These are phyloP conservation scores for Leptobrachium ailaonicum DNA, from an alignment of 2,113 vertebrate species.

Conservation along the genomic window DNA sequence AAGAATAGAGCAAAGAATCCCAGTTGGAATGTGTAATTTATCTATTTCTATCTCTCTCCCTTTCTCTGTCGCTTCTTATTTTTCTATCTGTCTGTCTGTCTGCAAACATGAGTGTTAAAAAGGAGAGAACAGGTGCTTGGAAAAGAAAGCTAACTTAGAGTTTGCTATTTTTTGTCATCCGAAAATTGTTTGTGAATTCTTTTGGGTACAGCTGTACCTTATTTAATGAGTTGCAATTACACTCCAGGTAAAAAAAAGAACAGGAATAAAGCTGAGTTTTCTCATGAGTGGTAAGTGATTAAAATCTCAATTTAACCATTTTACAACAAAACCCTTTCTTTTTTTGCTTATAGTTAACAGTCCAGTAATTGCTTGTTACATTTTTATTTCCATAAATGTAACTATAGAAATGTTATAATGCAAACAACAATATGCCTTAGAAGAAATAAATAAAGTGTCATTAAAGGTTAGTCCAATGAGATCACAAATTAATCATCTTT, in stretches of 20 bases:
- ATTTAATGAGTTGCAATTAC: slow-evolving; percentile 21
- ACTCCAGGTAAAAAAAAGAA: neutral
- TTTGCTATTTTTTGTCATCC: slow-evolving; percentile 19
- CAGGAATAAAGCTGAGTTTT: neutral
- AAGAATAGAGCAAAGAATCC: too few relatives aligned
- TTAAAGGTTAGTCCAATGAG: too few relatives aligned
- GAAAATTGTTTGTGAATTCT: slow-evolving; percentile 32
- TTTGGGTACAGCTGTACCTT: slow-evolving; percentile 15
- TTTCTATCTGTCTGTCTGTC: neutral
- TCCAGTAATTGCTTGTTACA: too few relatives aligned
- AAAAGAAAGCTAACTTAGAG: neutral
- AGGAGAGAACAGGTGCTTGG: neutral
- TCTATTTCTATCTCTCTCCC: neutral
- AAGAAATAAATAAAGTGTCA: too few relatives aligned
- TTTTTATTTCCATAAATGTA: too few relatives aligned
- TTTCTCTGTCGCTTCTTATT: neutral
- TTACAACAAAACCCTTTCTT: neutral
- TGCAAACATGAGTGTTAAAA: neutral
- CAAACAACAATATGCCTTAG: too few relatives aligned
- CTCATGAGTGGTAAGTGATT: neutral
- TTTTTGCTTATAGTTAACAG: too few relatives aligned
- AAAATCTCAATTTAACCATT: neutral
- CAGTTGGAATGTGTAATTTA: too few relatives aligned
- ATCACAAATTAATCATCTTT: too few relatives aligned
- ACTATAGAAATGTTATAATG: too few relatives aligned